These are phyloP conservation scores for Platyrinchus mystaceus DNA, from an alignment of 2,797 vertebrate species.

Conservation along the genomic window DNA sequence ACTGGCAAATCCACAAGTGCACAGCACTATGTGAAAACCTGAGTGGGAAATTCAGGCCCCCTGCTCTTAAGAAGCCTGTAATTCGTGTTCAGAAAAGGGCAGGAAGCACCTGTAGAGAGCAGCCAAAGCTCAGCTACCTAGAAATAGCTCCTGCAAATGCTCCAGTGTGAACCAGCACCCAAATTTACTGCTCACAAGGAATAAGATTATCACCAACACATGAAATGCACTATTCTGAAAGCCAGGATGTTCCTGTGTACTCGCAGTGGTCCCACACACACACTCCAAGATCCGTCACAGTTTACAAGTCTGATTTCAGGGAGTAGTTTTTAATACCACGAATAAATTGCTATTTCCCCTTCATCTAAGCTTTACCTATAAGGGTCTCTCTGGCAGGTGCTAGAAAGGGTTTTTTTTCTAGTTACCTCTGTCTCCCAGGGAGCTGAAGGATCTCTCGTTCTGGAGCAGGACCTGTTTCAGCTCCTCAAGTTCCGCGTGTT, in stretches of 20 bases:
- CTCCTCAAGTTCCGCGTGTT: slow-evolving; percentile 91
- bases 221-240: background rate
- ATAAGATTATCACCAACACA: background rate
- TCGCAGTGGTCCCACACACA: background rate
- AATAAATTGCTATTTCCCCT: background rate
- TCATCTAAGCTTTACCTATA: background rate
- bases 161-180: background rate
- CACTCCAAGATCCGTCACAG: accelerated
- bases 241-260: background rate
- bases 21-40: background rate
- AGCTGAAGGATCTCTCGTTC: slow-evolving; percentile 82
- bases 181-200: background rate
- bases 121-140: background rate
- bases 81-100: background rate
- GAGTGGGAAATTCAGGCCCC: background rate
- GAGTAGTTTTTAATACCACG: background rate
- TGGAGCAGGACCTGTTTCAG: slow-evolving; percentile 86
- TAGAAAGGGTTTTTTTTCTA: background rate
- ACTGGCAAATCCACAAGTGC: background rate
- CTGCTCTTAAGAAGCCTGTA: background rate
- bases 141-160: background rate
- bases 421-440: slow-evolving; percentile 84
- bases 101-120: background rate
- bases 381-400: background rate
- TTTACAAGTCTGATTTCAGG: background rate